Evolutionary conservation across 2,113 vertebrate genomes (phyloP), one percentile per base, ranked within the genome.

Genomic region (Semnopithecus entellus): DNA sequence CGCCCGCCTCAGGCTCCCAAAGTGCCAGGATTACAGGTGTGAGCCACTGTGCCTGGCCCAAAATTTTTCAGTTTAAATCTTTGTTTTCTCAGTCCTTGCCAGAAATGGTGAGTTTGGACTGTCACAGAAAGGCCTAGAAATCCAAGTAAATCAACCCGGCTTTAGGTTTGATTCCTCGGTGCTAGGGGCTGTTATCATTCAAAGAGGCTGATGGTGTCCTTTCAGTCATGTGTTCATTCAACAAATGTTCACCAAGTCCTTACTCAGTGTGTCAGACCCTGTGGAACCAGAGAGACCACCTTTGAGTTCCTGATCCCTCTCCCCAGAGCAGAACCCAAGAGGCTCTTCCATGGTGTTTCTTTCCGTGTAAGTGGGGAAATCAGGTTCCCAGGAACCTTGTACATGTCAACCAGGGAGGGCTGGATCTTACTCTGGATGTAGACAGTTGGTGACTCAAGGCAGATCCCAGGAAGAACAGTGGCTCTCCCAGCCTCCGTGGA

Each of bases 401-500:
- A 22, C 0, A 0, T 25, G 38, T 22, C n/a, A 7, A 0, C 16
- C 55, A 17, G 43, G 20, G 32, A 59, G 30, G 25, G 12, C 20
- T 40, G 11, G 12, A 6, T 20, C 43, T 18, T 10, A 17, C 27
- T 32, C 50, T 66, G 32, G 10, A 35, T 9, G 20, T 18, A 72
- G 61, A 17, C 22, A 14, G n/a, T 7, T 1, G n/a, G 66, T 52
- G 9, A 73, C 76, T 83, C 45, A 1, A 20, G 27, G 45, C 43
- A 88, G 70, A 61, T 17, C 22, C 75, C 25, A 27, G 48, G 55
- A 94, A 72, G 64, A 61, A 2, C 7, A 11, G 2, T 2, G 1
- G 23, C 45, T 25, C 40, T 81, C 40, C 30, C 50, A 2, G 1
- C n/a, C 72, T 57, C 83, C 0, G 5, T 1, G 27, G 61, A 59